Evolutionary conservation across 2,113 vertebrate genomes (phyloP).

Genomic region (Shinisaurus crocodilurus): DNA sequence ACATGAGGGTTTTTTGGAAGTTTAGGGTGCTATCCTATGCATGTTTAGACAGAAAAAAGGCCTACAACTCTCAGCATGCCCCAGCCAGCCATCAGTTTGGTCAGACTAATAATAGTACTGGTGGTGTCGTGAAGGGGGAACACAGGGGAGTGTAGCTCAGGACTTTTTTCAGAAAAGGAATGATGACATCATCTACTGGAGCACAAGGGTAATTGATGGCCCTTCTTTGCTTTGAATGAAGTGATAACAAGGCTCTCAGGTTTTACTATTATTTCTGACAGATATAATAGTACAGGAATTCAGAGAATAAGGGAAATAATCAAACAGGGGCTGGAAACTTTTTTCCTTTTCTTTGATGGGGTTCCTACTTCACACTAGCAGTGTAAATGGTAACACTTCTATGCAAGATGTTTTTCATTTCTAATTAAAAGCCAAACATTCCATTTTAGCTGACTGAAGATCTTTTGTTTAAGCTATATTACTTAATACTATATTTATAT

Average conservation of each 20-base stretch:
- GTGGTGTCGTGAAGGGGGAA: not conserved
- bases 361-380: not conserved
- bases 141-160: not conserved
- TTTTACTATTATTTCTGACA: not conserved
- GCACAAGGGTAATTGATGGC: too few relatives aligned
- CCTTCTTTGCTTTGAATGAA: not conserved
- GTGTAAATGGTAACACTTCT: not conserved
- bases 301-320: not conserved
- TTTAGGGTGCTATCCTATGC: too few relatives aligned
- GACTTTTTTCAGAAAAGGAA: not conserved
- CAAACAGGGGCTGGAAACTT: not conserved
- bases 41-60: too few relatives aligned
- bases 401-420: not conserved
- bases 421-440: not conserved
- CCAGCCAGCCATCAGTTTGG: too few relatives aligned
- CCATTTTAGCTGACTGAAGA: not conserved
- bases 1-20: too few relatives aligned
- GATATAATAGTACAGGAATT: not conserved
- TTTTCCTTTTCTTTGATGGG: not conserved
- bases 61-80: too few relatives aligned
- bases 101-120: too few relatives aligned
- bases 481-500: slow-evolving; percentile 31
- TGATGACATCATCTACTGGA: not conserved
- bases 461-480: too few relatives aligned
- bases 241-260: not conserved